Percentiles rank a stretch among this genome's conserved stretches.
Conservation (phyloP, 2,797 vertebrate genomes). For the Pteropus rufus region DNA sequence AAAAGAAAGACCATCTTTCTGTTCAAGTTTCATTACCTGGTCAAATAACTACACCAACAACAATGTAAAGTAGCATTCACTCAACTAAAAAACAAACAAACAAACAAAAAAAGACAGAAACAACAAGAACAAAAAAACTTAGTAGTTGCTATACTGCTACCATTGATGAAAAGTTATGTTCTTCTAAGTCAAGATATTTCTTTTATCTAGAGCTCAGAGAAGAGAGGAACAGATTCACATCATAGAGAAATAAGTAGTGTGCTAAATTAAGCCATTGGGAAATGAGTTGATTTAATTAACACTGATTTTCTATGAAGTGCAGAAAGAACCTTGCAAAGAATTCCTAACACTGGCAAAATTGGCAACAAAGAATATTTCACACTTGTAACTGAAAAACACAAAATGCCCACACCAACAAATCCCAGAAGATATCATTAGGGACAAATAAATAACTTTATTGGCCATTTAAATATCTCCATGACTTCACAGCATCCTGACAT, state of each 20-base stretch:
- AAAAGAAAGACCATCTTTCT: not conserved
- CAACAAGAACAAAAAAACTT: not conserved
- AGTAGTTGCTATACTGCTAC: not conserved
- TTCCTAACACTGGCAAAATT: slow-evolving; percentile 18
- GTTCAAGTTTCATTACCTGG: not conserved
- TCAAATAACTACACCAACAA: not conserved
- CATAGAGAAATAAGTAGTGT: not conserved
- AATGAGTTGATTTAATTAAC: slow-evolving; percentile 44
- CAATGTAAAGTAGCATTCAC: not conserved
- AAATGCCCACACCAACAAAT: slow-evolving; percentile 18
- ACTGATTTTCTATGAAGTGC: slow-evolving; percentile 23
- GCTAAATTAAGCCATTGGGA: slow-evolving; percentile 28
- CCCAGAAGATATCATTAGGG: not conserved
- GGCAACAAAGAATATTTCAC: slow-evolving; percentile 49
- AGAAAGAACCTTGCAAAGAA: slow-evolving; percentile 38
- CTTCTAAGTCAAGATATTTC: not conserved
- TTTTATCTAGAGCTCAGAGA: slow-evolving; percentile 4
- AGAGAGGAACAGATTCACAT: not conserved
- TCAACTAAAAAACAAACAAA: not conserved
- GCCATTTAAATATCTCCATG: not conserved
- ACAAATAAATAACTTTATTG: not conserved
- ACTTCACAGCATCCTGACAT: not conserved
- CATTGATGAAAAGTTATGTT: not conserved
- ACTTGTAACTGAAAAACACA: slow-evolving; percentile 19
- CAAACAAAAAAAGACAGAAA: not conserved